Base-by-base conservation (phyloP, 2,888 invertebrate genomes). In the Didymodactylos carnosus region DNA sequence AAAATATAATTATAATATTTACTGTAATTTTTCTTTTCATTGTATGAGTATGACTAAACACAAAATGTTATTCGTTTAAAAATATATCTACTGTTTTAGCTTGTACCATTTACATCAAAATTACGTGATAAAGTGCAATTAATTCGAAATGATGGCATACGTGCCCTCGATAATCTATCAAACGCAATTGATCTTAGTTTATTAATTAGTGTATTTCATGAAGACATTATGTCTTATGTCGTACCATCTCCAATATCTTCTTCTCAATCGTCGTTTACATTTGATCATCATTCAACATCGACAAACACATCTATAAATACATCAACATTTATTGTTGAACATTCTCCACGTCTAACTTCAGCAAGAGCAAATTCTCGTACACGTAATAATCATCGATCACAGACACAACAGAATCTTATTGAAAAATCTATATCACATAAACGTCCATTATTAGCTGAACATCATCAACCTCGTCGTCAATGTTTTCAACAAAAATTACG, bases 171-270 rank as follows among this genome's bases (percentile, higher is more conserved):
- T 79, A 86, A 92, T 75, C 87, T 91, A 80, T 91, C 91, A 79
- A 91, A 94, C 83, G 95, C 97, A 84, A 87, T 95, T 77, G 94
- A 94, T 80, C 87, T 97, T 77, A 94, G 92, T 19, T 89, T 94
- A 79, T 86, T 94, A 14, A 74, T 70, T 87, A 94, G 94, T 87
- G 88, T 94, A 80, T 94, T 94, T 87, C 94, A 95, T 85, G 91
- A 94, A 87, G 94, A 94, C 87, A 94, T 94, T 81, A 93, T 94
- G 94, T 92, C 92, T 79, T 94, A 93, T 85, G 91, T 94, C 81
- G 94, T 82, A 14, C 78, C 79, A 62, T 29, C 51, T 25, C 35
- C 23, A 6, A 70, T n/a, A 39, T 41, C 29, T 23, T 69, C 27
- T 70, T 73, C 7, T 25, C 49, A 39, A 35, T 70, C 79, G 87